Evolutionary conservation across 2,888 invertebrate genomes (phyloP).

Genomic region (Pterostichus niger): DNA sequence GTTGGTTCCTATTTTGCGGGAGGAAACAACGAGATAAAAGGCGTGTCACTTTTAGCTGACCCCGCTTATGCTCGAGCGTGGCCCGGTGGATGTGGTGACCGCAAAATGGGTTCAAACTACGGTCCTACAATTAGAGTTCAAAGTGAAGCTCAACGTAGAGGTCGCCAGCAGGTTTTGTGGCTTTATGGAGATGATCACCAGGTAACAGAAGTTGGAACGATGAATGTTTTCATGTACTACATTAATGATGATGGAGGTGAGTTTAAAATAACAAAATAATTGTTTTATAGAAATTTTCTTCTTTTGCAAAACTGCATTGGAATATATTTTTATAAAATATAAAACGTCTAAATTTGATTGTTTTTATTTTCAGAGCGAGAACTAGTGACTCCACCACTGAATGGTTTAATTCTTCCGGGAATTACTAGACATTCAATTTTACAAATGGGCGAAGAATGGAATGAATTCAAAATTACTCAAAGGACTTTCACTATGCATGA

Average conservation of each 20-base stretch:
- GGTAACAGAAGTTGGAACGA: conserved; percentile 98
- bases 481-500: conserved; percentile 91
- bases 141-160: conserved; percentile 86
- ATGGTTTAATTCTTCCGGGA: conserved; percentile 97
- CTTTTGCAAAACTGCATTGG: not conserved
- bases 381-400: conserved; percentile 94
- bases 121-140: conserved; percentile 92
- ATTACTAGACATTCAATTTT: conserved; percentile 94
- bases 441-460: conserved; percentile 89
- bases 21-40: conserved; percentile 79
- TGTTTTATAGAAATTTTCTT: too few relatives aligned
- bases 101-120: conserved; percentile 97
- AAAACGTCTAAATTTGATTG: not conserved
- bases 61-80: conserved; percentile 92
- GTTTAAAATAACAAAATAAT: conserved; percentile 68
- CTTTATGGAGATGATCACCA: conserved; percentile 95
- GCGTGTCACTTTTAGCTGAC: conserved; percentile 95
- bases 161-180: conserved; percentile 98
- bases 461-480: conserved; percentile 91
- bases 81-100: conserved; percentile 96
- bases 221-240: conserved; percentile 97
- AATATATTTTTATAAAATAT: not conserved
- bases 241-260: conserved; percentile 94
- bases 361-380: conserved; percentile 86
- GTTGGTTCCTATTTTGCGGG: conserved; percentile 95